phyloP scores from a whole-genome alignment of 2,797 vertebrate species.

The Acrossocheilus wenchowensis region DNA sequence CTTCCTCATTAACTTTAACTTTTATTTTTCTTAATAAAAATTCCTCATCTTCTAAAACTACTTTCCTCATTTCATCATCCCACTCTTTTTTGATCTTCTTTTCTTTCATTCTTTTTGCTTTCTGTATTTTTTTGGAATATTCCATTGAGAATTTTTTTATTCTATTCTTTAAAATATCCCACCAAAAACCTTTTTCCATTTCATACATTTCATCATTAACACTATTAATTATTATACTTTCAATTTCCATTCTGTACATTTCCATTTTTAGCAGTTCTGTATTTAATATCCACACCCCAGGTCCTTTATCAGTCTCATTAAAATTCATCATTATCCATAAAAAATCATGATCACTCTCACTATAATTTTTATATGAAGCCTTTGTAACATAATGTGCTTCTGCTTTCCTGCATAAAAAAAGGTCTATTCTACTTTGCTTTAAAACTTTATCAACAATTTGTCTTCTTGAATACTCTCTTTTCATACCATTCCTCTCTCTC shows the following conservation, averaged over 20 bases:
- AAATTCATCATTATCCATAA: no score
- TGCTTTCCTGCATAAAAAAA: no score
- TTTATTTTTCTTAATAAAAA: constrained; percentile 2
- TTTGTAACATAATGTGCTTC: no score
- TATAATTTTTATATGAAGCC: no score
- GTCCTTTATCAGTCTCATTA: not conserved
- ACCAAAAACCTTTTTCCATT: not conserved
- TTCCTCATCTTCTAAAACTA: not conserved
- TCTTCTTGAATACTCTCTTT: no score
- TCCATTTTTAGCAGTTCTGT: not conserved
- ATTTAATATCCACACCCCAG: constrained; percentile 12
- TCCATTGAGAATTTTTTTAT: not conserved
- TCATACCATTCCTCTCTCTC: no score
- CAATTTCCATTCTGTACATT: not conserved
- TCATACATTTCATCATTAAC: not conserved
- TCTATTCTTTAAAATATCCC: not conserved
- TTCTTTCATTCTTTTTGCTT: not conserved
- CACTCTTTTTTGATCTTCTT: not conserved
- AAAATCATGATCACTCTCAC: no score
- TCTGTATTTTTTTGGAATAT: not conserved
- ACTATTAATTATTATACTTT: not conserved
- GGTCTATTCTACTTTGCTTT: no score
- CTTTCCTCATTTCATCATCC: not conserved
- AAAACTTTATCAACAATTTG: no score
- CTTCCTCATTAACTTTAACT: not conserved